Base-by-base conservation (phyloP, 2,888 invertebrate species). In the Drosophila recens region DNA sequence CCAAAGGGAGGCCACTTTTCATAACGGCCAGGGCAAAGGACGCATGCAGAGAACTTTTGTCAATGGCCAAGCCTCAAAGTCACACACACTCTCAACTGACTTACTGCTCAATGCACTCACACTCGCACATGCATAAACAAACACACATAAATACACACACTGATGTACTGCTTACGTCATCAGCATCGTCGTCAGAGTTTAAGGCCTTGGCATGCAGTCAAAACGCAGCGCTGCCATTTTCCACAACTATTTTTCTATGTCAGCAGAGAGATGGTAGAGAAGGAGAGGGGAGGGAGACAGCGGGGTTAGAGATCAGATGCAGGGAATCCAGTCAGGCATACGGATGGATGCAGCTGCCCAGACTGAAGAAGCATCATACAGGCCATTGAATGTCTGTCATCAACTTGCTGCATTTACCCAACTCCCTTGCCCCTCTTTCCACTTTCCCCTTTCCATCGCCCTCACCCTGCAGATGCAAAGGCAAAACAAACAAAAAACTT, bases 401-500 rank as follows among this genome's bases (percentile, higher is more conserved):
- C 84, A 86, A 79, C 63, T 74, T 82, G 59, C 53, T 63, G 63
- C 57, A 62, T 51, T 66, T 53, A 38, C 43, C 46, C 43, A 30
- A 30, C 30, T 30, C 30, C 30, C 30, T 27, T 27, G 23, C 23
- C 23, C 23, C 58, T 42, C 13, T 49, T 30, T 40, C 51, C 48
- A 30, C 51, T 52, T 48, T 49, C 58, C n/a, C 5, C 17, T 30
- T 13, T 13, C 11, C 36, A 4, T 0, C 33, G 5, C 17, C 4
- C 53, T 27, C 27, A 23, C 56, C 40, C 61, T 49, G 57, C 56
- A 61, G 57, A 48, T 63, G 69, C 65, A 57, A 52, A 69, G 69
- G 72, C 69, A 81, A 82, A 83, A 87, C 81, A 91, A 89, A 86
- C 87, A 87, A 80, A 78, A 89, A 87, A 90, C 90, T 90, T 89